Evolutionary conservation across 2,113 vertebrate genomes (phyloP), one percentile per base, ranked within the genome.

Genomic region (Ophiodon elongatus): DNA sequence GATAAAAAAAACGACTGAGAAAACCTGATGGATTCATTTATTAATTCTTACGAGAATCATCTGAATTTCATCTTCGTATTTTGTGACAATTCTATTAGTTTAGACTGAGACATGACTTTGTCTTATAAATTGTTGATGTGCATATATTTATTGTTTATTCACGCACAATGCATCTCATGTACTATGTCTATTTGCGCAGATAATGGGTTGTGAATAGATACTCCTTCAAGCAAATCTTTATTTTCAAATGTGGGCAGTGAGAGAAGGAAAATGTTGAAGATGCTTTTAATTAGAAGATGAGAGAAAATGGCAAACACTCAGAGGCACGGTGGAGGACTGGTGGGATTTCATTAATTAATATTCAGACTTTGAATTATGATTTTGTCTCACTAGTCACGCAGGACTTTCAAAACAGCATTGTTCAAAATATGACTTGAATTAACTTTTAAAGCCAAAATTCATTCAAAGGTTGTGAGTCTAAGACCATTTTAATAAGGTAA

Each of bases 291-390:
- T 80, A 57, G 8, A 64, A 64, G 45, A 75, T 59, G 14, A 69
- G 29, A 67, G 54, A 25, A 27, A 15, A 43, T 29, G 25, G 59
- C 35, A 23, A 47, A 65, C 10, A 27, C 73, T 74, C 15, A 8
- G 1, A 71, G 35, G 27, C 47, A 35, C 31, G n/a, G 37, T 45
- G 60, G 45, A 67, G 50, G 56, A 85, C 25, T 54, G 4, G n/a
- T 6, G 76, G 72, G 78, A 73, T 59, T 83, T 80, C 47, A 50
- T 70, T 4, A 73, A 59, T 80, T 87, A 33, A 79, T 27, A 67
- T 35, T 57, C 31, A 19, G 47, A 66, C 29, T 83, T 54, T 69
- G 47, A 82, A 73, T 66, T 35, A 84, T 27, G 52, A 62, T 41
- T 62, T 57, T 45, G 45, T 76, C 71, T 63, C 60, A 31, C 21